Percentiles rank a stretch among this genome's conserved stretches.
Evolutionary conservation across 2,888 invertebrate species (phyloP).

Genomic region (Pemphredon lugubris): DNA sequence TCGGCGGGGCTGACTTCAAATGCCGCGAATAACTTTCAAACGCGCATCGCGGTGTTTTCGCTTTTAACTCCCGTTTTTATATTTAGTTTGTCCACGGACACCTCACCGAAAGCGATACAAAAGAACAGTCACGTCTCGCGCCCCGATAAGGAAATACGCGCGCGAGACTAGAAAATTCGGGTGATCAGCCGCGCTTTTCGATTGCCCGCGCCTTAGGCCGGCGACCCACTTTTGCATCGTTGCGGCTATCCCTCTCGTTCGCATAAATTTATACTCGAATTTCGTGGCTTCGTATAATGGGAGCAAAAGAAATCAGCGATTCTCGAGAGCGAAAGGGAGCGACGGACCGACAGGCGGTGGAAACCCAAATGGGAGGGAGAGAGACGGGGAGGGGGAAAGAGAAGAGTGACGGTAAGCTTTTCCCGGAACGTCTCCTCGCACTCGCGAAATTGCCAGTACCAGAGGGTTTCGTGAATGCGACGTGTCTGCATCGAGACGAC

Average conservation of each 20-base stretch:
- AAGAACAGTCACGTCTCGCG: neutral
- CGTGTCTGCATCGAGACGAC: constrained; percentile 57
- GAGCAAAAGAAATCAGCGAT: neutral
- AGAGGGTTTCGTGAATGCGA: constrained; percentile 57
- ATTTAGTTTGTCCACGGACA: no score
- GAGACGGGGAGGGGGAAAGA: neutral
- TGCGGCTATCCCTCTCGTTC: neutral
- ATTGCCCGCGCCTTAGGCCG: neutral
- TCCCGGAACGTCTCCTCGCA: constrained; percentile 52
- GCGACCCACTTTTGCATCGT: neutral
- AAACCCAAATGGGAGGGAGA: neutral
- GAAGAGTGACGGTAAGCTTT: constrained; percentile 60
- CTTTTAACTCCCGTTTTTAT: no score
- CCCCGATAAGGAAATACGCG: neutral
- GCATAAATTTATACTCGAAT: neutral
- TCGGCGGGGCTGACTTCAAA: no score
- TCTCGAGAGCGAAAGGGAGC: neutral
- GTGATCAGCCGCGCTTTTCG: neutral
- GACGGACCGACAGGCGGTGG: neutral
- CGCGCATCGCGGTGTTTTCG: no score
- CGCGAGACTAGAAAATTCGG: neutral
- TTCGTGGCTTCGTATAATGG: neutral
- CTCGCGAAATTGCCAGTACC: constrained; percentile 65
- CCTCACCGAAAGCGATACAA: neutral
- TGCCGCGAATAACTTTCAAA: no score